phyloP scores from a whole-genome alignment of 2,888 invertebrate species.

The Litoditis marina region DNA sequence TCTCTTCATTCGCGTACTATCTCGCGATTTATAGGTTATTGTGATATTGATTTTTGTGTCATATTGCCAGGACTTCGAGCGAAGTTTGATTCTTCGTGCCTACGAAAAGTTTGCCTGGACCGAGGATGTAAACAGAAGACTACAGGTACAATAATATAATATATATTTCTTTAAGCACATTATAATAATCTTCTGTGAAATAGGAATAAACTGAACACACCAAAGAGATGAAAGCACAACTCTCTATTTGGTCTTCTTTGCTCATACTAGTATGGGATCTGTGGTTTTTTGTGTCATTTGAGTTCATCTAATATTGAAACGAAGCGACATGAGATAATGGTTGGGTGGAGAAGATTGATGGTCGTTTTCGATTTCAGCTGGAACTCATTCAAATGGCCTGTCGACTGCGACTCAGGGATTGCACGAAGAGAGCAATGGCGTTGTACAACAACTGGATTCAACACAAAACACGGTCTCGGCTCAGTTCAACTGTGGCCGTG shows the following conservation, averaged over 20 bases:
- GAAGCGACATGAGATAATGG: no score
- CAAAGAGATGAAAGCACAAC: no score
- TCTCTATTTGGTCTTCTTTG: no score
- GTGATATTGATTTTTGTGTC: background rate
- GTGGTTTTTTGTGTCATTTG: background rate
- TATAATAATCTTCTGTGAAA: no score
- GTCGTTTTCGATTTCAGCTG: conserved; percentile 17
- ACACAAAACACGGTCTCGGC: conserved; percentile 20
- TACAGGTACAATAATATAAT: no score
- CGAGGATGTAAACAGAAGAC: conserved; percentile 19
- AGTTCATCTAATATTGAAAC: no score
- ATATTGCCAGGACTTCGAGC: conserved; percentile 42
- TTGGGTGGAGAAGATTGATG: no score
- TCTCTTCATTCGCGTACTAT: no score
- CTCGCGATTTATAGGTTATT: background rate
- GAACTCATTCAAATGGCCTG: conserved; percentile 43
- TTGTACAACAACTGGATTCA: conserved; percentile 40
- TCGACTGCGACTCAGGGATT: conserved; percentile 40
- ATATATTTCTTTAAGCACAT: no score
- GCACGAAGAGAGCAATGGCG: conserved; percentile 34
- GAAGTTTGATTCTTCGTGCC: conserved; percentile 35
- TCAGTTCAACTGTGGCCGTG: no score
- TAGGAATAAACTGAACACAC: no score
- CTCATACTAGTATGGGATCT: background rate
- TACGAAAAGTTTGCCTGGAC: conserved; percentile 49